These are phyloP conservation scores for Rapana venosa DNA, from an alignment of 2,888 invertebrate species.

Conservation along the genomic window DNA sequence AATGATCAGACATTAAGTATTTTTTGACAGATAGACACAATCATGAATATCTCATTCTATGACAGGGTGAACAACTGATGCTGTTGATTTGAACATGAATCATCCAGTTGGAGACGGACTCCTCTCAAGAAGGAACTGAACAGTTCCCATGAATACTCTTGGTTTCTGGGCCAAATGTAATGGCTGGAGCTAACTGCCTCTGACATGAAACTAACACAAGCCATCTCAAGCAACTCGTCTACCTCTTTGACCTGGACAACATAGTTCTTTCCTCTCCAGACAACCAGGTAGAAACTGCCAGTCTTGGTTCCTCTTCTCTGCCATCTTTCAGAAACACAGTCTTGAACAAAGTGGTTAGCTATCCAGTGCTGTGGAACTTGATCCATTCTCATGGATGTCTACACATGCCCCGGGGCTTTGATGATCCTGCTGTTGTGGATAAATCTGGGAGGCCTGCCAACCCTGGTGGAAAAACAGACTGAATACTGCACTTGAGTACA, in stretches of 20 bases:
- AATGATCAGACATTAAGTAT: too few species aligned
- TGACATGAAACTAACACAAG: neutral
- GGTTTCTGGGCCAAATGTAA: neutral
- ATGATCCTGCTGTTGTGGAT: conserved; percentile 18
- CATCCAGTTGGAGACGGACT: neutral
- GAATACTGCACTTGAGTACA: neutral
- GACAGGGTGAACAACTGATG: too few species aligned
- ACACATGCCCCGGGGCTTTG: conserved; percentile 2
- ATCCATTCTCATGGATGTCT: neutral
- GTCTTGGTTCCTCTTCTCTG: neutral
- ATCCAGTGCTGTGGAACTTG: neutral
- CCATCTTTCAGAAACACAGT: neutral
- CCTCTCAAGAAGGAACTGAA: neutral
- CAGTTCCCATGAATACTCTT: conserved; percentile 18
- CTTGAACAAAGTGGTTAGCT: conserved; percentile 26
- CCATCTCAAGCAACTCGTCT: neutral
- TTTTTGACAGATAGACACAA: too few species aligned
- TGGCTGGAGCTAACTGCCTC: neutral
- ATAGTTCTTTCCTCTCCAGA: neutral
- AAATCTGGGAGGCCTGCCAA: neutral
- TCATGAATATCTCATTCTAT: too few species aligned
- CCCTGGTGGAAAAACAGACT: conserved; percentile 7
- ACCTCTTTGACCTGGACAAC: neutral
- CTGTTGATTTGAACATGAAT: too few species aligned
- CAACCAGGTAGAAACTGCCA: neutral